Percentiles rank a stretch among this genome's conserved stretches.
These are phyloP conservation scores for Sandelia bainsii DNA, from an alignment of 2,797 vertebrate genomes.

Conservation along the genomic window DNA sequence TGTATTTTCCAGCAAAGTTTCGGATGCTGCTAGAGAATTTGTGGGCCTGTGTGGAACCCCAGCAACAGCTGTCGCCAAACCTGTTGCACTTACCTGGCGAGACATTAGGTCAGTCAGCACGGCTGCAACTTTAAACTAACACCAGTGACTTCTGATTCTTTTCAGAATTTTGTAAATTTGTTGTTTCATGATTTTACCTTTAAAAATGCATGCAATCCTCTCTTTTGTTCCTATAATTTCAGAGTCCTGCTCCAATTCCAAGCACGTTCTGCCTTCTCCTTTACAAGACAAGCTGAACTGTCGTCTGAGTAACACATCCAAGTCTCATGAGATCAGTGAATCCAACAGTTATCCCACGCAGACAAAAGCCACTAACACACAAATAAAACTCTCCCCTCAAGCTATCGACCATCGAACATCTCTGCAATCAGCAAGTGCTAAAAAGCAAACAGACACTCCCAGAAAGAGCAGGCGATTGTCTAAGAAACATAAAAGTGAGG, in stretches of 20 bases:
- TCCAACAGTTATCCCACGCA: conserved; percentile 4
- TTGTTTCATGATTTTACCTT: background rate
- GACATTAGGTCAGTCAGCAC: conserved; percentile 9
- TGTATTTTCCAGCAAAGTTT: conserved; percentile 86
- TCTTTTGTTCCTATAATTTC: conserved; percentile 41
- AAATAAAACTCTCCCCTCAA: conserved; percentile 32
- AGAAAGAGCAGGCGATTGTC: conserved; percentile 40
- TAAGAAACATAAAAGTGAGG: conserved; percentile 32
- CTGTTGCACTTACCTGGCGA: conserved; percentile 66
- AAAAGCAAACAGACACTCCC: conserved; percentile 9
- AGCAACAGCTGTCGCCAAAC: conserved; percentile 67
- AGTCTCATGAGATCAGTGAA: conserved; percentile 12
- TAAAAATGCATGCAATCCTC: background rate
- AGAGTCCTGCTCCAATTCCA: conserved; percentile 48
- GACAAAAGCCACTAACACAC: conserved; percentile 1
- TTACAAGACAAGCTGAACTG: conserved; percentile 21
- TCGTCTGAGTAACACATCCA: background rate
- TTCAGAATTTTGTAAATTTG: background rate
- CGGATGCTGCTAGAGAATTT: conserved; percentile 88
- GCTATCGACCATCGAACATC: conserved; percentile 20
- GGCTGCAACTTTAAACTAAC: background rate
- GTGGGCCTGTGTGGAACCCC: conserved; percentile 91
- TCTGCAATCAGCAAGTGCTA: conserved; percentile 4
- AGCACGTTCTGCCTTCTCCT: conserved; percentile 17
- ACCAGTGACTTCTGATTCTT: background rate